Conservation (phyloP, 2,888 invertebrate genomes). For the Cantharis flavilabris region DNA sequence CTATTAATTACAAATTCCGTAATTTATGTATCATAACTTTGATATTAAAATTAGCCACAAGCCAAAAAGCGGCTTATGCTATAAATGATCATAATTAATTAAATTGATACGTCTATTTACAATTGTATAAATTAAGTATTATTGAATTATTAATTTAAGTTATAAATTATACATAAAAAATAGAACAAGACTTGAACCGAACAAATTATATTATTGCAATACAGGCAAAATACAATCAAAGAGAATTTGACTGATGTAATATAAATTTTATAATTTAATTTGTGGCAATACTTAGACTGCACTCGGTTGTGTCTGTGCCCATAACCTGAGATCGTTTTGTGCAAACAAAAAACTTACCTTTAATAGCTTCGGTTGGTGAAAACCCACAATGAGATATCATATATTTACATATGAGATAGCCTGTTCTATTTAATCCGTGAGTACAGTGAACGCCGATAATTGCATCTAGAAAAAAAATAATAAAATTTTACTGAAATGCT, state of each 20-base stretch:
- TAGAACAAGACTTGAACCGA: neutral
- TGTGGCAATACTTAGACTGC: no score
- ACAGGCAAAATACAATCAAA: neutral
- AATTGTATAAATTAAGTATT: neutral
- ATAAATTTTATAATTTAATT: neutral
- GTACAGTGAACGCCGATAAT: constrained; percentile 82
- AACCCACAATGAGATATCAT: constrained; percentile 57
- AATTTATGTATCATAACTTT: constrained; percentile 19
- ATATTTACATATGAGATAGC: constrained; percentile 77
- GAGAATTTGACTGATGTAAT: neutral
- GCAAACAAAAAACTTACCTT: constrained; percentile 57
- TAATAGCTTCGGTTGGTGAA: constrained; percentile 58
- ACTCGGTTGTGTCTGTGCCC: neutral
- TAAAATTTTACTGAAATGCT: no score
- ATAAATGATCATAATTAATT: neutral
- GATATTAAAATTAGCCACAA: neutral
- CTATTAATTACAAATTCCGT: constrained; percentile 22
- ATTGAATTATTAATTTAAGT: neutral
- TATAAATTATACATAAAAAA: neutral
- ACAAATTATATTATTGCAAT: neutral
- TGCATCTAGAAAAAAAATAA: constrained; percentile 59
- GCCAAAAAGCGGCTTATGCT: neutral
- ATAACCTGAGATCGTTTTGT: neutral
- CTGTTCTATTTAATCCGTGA: constrained; percentile 80
- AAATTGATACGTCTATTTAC: neutral